Evolutionary conservation across 2,113 vertebrate genomes (phyloP).

Genomic region (Paramisgurnus dabryanus): DNA sequence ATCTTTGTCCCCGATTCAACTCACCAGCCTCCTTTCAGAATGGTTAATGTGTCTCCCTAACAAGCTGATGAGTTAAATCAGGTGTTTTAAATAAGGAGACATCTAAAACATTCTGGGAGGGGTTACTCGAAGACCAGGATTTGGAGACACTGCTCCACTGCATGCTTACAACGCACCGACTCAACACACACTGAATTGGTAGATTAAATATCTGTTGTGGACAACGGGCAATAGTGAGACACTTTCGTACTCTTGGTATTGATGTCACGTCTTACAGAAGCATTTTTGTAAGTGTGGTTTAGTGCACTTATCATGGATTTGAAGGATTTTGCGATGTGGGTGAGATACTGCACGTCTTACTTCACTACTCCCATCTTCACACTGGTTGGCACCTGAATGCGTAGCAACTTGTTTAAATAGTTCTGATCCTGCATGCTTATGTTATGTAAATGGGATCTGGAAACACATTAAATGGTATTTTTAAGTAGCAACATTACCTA

Average conservation of each 20-base stretch:
- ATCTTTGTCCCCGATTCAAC: too few species aligned
- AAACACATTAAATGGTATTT: not conserved
- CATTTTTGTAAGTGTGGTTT: not conserved
- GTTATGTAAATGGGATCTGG: too few species aligned
- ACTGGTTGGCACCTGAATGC: not conserved
- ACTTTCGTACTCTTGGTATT: not conserved
- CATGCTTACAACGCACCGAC: conserved; percentile 12
- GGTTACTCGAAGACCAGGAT: too few species aligned
- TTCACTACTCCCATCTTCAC: not conserved
- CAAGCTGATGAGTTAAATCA: too few species aligned
- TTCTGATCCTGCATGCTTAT: conserved; percentile 1
- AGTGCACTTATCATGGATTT: not conserved
- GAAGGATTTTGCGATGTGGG: not conserved
- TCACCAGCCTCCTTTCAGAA: too few species aligned
- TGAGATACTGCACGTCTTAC: not conserved
- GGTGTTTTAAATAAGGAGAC: too few species aligned
- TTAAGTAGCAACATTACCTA: too few species aligned
- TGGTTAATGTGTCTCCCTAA: too few species aligned
- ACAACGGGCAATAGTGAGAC: not conserved
- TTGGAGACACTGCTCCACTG: not conserved
- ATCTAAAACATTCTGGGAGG: too few species aligned
- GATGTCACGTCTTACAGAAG: not conserved
- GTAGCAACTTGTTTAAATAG: not conserved
- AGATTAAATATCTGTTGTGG: not conserved
- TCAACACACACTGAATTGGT: not conserved